phyloP scores from a whole-genome alignment of 2,113 vertebrate genomes.

The Antechinus stuartii region DNA sequence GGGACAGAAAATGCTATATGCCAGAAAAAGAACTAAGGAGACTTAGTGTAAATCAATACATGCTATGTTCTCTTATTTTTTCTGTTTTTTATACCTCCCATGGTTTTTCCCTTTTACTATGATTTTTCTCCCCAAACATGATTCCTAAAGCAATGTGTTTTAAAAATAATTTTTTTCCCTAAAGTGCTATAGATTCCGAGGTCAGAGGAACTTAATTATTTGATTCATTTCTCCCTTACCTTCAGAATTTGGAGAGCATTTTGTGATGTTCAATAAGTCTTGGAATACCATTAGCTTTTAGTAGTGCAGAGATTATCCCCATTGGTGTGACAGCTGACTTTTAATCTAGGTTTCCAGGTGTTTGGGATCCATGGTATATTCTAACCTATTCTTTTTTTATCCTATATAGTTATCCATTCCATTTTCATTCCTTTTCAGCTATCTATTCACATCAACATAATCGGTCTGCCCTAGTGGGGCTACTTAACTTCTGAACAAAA shows the following conservation, averaged over 20 bases:
- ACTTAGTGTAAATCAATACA: too few relatives aligned
- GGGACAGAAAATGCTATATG: too few relatives aligned
- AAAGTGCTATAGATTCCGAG: constrained; percentile 5
- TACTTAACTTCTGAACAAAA: background rate
- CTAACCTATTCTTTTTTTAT: background rate
- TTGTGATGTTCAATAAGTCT: background rate
- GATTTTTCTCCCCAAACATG: too few relatives aligned
- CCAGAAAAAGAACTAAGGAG: too few relatives aligned
- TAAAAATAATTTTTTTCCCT: too few relatives aligned
- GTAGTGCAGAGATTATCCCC: background rate
- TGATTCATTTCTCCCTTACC: background rate
- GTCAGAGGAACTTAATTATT: background rate
- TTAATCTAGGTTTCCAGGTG: background rate
- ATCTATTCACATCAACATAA: background rate
- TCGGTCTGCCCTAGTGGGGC: background rate
- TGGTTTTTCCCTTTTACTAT: too few relatives aligned
- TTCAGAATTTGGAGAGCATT: background rate
- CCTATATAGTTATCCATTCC: background rate
- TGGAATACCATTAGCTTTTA: background rate
- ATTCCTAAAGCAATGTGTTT: too few relatives aligned
- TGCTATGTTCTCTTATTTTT: too few relatives aligned
- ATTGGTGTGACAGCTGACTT: background rate
- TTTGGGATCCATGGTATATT: background rate
- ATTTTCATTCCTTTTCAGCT: constrained; percentile 30
- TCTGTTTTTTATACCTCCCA: too few relatives aligned